Conservation (phyloP, 2,113 vertebrate species). For the Propithecus coquereli region DNA sequence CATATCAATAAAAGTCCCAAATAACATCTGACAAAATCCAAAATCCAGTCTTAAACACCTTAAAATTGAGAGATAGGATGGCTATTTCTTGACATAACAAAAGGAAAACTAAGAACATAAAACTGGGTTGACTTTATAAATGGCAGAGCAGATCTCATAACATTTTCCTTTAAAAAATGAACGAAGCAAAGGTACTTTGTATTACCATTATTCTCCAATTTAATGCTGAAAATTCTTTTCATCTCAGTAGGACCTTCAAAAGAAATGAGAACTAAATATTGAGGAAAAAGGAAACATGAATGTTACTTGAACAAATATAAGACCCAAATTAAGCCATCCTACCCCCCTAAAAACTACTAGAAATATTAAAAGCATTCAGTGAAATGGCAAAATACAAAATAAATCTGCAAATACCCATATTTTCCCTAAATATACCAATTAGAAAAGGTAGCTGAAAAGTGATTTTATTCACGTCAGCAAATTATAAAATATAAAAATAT, state of each 20-base stretch:
- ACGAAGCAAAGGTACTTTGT: background rate
- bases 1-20: background rate
- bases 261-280: background rate
- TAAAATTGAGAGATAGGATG: background rate
- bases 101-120: background rate
- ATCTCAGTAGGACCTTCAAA: background rate
- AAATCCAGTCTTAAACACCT: background rate
- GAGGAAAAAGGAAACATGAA: background rate
- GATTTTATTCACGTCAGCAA: background rate
- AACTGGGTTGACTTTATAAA: conserved; percentile 10
- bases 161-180: background rate
- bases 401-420: background rate
- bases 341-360: background rate
- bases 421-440: background rate
- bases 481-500: conserved; percentile 12
- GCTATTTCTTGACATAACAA: background rate
- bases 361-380: background rate
- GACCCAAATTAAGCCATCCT: background rate
- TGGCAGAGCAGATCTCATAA: background rate
- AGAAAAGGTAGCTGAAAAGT: background rate
- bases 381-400: background rate
- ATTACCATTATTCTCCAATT: background rate
- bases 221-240: background rate
- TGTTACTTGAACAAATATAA: background rate
- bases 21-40: background rate